phyloP scores from a whole-genome alignment of 2,888 invertebrate genomes.

The Mesorhabditis sp. region DNA sequence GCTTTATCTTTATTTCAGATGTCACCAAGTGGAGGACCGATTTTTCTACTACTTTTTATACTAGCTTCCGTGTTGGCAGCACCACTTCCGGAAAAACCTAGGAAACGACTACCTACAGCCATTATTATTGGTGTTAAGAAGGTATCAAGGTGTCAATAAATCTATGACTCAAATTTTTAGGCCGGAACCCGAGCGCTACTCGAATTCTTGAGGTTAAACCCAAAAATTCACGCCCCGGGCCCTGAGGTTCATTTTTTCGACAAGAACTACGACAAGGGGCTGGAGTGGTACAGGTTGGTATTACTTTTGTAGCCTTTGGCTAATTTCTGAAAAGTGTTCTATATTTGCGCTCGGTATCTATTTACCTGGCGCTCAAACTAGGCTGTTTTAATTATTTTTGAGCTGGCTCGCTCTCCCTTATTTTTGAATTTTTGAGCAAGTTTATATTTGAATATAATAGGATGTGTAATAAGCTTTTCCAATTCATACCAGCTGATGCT shows the following conservation, averaged over 20 bases:
- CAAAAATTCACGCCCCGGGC: conserved; percentile 76
- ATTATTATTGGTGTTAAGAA: conserved; percentile 92
- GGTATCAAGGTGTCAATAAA: conserved; percentile 62
- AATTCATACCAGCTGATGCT: too few species aligned
- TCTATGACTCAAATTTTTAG: conserved; percentile 62
- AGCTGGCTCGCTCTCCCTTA: too few species aligned
- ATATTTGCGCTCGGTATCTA: neutral
- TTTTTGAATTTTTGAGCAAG: too few species aligned
- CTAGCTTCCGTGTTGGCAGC: neutral
- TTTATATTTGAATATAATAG: too few species aligned
- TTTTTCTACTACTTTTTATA: neutral
- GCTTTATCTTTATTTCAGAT: neutral
- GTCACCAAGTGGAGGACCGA: neutral
- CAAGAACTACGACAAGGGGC: conserved; percentile 82
- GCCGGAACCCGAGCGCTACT: conserved; percentile 71
- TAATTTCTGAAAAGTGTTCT: neutral
- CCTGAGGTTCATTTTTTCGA: conserved; percentile 97
- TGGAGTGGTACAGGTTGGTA: conserved; percentile 78
- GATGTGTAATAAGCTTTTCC: too few species aligned
- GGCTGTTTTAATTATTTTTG: too few species aligned
- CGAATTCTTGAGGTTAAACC: conserved; percentile 87
- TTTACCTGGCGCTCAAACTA: neutral
- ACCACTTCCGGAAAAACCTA: neutral
- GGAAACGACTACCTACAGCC: conserved; percentile 72
- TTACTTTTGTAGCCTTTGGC: neutral